These are phyloP conservation scores for Euborellia annulipes DNA, from an alignment of 1,140 invertebrate genomes.

Conservation along the genomic window DNA sequence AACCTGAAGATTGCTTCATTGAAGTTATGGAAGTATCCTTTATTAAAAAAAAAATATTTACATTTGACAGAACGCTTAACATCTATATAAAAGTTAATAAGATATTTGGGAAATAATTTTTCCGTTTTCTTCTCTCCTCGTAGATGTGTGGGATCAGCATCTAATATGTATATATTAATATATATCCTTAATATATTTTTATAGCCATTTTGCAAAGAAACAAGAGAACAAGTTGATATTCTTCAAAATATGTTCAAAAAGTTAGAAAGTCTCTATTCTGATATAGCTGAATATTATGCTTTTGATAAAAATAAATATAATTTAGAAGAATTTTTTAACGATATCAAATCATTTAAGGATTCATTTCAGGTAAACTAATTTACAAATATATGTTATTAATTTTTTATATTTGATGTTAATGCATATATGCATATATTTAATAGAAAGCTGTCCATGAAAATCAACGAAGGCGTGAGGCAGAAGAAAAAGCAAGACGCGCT, in stretches of 20 bases:
- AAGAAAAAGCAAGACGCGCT: constrained; percentile 73
- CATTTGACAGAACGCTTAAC: too few species aligned
- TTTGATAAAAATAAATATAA: constrained; percentile 91
- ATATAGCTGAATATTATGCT: constrained; percentile 76
- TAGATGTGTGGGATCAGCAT: constrained; percentile 15
- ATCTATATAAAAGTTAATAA: constrained; percentile 13
- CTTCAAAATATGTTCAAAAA: constrained; percentile 87
- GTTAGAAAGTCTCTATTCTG: constrained; percentile 72
- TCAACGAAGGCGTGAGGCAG: constrained; percentile 47
- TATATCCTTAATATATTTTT: constrained; percentile 12
- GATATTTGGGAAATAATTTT: too few species aligned
- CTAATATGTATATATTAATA: constrained; percentile 12
- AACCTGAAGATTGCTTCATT: constrained; percentile 63
- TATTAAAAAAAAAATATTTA: constrained; percentile 7
- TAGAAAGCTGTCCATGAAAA: too few species aligned
- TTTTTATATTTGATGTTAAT: too few species aligned
- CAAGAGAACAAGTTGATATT: constrained; percentile 70
- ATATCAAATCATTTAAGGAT: constrained; percentile 91
- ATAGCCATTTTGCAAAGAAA: constrained; percentile 57
- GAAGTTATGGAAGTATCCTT: constrained; percentile 65
- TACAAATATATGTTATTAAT: too few species aligned
- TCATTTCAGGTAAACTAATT: constrained; percentile 56
- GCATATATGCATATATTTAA: neutral
- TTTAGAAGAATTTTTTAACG: constrained; percentile 90
- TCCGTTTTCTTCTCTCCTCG: too few species aligned